Evolutionary conservation across 2,113 vertebrate species (phyloP).

Genomic region (Jacana jacana): DNA sequence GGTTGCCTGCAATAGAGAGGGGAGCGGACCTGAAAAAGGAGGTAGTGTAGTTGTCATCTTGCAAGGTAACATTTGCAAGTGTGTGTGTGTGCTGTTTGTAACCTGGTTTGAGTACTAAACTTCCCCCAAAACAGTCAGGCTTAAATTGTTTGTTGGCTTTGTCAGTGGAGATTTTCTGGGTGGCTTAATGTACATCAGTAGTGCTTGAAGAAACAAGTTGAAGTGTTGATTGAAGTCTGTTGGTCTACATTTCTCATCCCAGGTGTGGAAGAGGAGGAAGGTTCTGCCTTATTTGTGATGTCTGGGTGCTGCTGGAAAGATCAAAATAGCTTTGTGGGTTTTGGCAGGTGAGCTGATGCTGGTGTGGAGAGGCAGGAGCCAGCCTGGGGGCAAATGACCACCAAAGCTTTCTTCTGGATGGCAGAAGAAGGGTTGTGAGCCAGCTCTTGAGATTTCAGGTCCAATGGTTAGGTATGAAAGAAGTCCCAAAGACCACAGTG

Average conservation of each 20-base stretch:
- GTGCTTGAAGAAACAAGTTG: background rate
- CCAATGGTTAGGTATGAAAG: background rate
- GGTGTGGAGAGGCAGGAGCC: background rate
- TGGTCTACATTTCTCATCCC: background rate
- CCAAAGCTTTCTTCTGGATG: background rate
- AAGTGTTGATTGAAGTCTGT: background rate
- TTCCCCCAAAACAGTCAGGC: background rate
- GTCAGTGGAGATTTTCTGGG: background rate
- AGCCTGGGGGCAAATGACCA: background rate
- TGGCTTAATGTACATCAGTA: background rate
- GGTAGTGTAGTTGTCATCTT: background rate
- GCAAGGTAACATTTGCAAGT: background rate
- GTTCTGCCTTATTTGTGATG: background rate
- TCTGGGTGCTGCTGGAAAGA: background rate
- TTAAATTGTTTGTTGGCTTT: background rate
- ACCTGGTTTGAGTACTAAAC: background rate
- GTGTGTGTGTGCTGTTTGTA: background rate
- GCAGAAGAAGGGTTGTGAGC: background rate
- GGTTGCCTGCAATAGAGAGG: background rate
- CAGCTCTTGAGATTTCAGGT: background rate
- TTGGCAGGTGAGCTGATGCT: background rate
- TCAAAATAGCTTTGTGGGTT: background rate
- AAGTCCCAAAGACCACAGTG: background rate
- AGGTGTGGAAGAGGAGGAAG: background rate
- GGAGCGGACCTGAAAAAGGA: background rate